Conservation (phyloP, 2,888 invertebrate genomes). For the Yponomeuta cagnagella region DNA sequence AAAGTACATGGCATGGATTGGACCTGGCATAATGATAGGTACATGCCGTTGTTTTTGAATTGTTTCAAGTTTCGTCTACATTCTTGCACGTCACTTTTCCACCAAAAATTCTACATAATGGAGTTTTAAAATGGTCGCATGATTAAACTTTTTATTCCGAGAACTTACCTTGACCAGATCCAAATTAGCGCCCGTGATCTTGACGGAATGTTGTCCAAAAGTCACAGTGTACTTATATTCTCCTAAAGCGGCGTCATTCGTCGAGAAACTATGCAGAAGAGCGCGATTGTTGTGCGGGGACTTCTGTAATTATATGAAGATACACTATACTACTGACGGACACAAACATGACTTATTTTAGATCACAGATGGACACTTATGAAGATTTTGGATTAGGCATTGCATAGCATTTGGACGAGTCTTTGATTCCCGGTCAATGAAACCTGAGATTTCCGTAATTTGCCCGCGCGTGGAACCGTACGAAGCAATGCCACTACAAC, state of each 20-base stretch:
- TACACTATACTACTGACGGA: neutral
- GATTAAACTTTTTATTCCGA: neutral
- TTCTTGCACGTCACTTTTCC: no score
- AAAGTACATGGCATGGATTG: no score
- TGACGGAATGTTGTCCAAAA: slow-evolving; percentile 87
- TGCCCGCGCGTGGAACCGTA: no score
- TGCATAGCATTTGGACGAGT: no score
- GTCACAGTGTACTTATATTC: slow-evolving; percentile 93
- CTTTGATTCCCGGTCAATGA: no score
- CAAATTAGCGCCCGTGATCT: slow-evolving; percentile 89
- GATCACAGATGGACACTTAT: neutral
- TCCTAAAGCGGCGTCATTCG: slow-evolving; percentile 88
- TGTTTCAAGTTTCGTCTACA: no score
- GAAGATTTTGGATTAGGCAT: neutral
- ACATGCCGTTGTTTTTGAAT: no score
- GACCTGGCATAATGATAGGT: no score
- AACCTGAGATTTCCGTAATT: no score
- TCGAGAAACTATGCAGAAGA: slow-evolving; percentile 86
- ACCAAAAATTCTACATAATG: no score
- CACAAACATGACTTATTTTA: neutral
- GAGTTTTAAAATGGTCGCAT: no score
- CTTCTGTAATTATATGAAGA: slow-evolving; percentile 42
- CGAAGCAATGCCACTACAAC: no score
- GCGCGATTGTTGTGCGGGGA: slow-evolving; percentile 75
- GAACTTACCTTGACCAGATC: slow-evolving; percentile 85